Evolutionary conservation across 2,888 invertebrate species (phyloP).

Genomic region (Drosophila fulvimacula): DNA sequence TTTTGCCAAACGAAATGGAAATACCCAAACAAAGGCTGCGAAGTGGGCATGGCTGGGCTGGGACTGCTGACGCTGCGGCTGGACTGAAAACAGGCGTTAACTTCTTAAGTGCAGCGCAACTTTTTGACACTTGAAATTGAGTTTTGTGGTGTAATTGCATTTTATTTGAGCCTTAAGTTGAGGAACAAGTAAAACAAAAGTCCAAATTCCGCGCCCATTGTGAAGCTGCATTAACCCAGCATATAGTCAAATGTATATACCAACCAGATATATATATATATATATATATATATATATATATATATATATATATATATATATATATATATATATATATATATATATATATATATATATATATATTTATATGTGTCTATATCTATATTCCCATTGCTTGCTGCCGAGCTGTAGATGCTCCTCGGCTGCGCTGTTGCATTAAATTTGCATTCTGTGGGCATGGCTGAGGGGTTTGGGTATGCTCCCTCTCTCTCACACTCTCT

Average conservation of each 20-base stretch:
- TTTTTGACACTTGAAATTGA: conserved; percentile 80
- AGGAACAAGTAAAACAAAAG: conserved; percentile 53
- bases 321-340: not conserved
- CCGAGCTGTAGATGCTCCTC: conserved; percentile 5
- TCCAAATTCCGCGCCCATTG: conserved; percentile 22
- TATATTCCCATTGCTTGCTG: not conserved
- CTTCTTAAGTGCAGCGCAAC: conserved; percentile 80
- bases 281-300: not conserved
- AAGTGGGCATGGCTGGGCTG: not conserved
- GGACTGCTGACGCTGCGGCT: not conserved
- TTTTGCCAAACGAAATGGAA: conserved; percentile 49
- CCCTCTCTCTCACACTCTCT: no score
- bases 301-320: not conserved
- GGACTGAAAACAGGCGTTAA: conserved; percentile 41
- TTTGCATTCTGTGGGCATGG: conserved; percentile 57
- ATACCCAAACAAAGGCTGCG: conserved; percentile 37
- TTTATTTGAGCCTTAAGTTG: conserved; percentile 68
- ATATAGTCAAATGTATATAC: conserved; percentile 1
- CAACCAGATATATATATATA: not conserved
- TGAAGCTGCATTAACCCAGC: conserved; percentile 9
- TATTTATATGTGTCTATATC: not conserved
- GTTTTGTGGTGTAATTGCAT: conserved; percentile 81
- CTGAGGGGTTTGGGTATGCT: not conserved
- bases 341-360: not conserved
- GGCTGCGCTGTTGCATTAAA: conserved; percentile 57